phyloP scores from a whole-genome alignment of 2,797 vertebrate genomes.

The Spinus pinus region DNA sequence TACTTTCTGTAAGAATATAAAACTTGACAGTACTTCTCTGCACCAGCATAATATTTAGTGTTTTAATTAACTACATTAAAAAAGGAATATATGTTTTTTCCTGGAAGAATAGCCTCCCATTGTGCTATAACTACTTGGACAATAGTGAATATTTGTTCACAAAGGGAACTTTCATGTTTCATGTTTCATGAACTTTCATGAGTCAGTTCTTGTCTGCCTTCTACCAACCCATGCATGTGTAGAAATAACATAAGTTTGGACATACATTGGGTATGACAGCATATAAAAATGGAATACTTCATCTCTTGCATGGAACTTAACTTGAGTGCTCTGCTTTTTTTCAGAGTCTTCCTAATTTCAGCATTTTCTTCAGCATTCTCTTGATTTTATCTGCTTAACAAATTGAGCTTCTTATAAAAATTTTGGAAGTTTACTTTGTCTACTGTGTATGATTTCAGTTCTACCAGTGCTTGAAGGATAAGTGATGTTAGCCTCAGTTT shows the following conservation, averaged over 20 bases:
- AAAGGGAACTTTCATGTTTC: neutral
- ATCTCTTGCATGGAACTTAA: neutral
- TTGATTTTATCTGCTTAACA: neutral
- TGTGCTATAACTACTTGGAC: neutral
- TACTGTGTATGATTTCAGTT: neutral
- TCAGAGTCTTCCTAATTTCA: neutral
- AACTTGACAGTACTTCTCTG: neutral
- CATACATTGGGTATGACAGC: neutral
- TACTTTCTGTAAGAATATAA: neutral
- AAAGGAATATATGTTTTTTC: neutral
- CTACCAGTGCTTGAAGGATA: neutral
- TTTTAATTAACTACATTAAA: neutral
- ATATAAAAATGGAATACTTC: neutral
- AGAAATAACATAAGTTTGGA: neutral
- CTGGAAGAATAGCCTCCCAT: neutral
- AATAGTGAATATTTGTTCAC: neutral
- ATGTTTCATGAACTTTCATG: neutral
- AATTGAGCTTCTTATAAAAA: neutral
- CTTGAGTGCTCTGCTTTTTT: neutral
- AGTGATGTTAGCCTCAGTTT: neutral
- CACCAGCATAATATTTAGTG: neutral
- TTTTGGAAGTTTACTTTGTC: neutral
- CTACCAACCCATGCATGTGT: neutral
- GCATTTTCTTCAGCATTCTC: neutral
- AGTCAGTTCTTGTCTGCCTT: neutral